Percentiles rank a stretch among this genome's conserved stretches.
Conservation (phyloP, 2,113 vertebrate species). For the Brachyistius frenatus region DNA sequence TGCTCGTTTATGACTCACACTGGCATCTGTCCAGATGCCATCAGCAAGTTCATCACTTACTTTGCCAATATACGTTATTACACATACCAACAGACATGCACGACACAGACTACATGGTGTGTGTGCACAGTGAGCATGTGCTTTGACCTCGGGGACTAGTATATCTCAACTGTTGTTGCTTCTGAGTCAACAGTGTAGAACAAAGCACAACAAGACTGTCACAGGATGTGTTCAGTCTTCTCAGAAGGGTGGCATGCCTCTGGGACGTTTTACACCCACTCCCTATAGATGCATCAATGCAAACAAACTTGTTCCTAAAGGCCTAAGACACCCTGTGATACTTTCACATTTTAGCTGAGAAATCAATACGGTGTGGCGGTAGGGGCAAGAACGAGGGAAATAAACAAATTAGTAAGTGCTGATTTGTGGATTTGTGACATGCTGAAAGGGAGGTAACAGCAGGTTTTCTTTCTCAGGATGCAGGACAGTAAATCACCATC, state of each 20-base stretch:
- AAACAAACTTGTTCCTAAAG: slow-evolving; percentile 45
- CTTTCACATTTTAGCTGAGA: slow-evolving; percentile 55
- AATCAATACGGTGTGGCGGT: slow-evolving; percentile 52
- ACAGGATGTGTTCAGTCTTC: slow-evolving; percentile 73
- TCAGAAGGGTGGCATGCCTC: slow-evolving; percentile 71
- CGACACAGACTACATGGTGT: slow-evolving; percentile 5
- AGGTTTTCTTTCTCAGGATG: slow-evolving; percentile 72
- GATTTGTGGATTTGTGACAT: slow-evolving; percentile 78
- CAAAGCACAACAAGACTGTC: slow-evolving; percentile 54
- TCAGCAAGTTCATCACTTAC: slow-evolving; percentile 76
- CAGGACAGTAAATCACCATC: slow-evolving; percentile 84
- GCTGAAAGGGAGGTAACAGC: slow-evolving; percentile 82
- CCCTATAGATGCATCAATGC: slow-evolving; percentile 49
- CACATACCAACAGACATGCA: slow-evolving; percentile 14
- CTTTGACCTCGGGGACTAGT: slow-evolving; percentile 68
- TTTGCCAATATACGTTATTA: slow-evolving; percentile 60
- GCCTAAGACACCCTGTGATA: slow-evolving; percentile 36
- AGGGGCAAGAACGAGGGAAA: slow-evolving; percentile 79
- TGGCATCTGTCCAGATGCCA: slow-evolving; percentile 83
- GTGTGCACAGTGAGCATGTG: slow-evolving; percentile 23
- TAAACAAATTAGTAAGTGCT: slow-evolving; percentile 88
- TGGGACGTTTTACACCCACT: slow-evolving; percentile 79
- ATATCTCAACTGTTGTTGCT: slow-evolving; percentile 60
- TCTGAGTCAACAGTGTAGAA: slow-evolving; percentile 64
- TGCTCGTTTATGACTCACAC: slow-evolving; percentile 79